Evolutionary conservation across 1,140 invertebrate species (phyloP).

Genomic region (Pseudomyrmex gracilis): DNA sequence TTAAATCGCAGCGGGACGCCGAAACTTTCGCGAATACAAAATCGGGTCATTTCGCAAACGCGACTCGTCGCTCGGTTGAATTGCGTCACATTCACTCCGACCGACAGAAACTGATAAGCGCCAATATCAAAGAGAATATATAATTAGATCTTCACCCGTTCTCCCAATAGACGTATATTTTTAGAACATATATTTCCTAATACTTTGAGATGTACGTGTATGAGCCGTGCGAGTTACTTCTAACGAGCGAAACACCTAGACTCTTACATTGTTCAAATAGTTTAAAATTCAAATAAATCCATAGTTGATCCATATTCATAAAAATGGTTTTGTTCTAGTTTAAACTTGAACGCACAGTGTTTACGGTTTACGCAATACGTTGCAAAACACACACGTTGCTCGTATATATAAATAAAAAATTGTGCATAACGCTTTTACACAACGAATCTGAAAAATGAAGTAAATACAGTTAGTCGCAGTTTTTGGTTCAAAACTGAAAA

Average conservation of each 20-base stretch:
- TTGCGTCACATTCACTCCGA: constrained; percentile 8
- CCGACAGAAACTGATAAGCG: constrained; percentile 20
- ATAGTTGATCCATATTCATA: constrained; percentile 4
- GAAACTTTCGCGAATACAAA: constrained; percentile 28
- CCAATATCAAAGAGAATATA: constrained; percentile 13
- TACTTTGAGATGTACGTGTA: not conserved
- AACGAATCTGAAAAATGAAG: constrained; percentile 25
- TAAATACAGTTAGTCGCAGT: constrained; percentile 10
- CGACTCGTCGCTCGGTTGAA: constrained; percentile 33
- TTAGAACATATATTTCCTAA: too few species aligned
- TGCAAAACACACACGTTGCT: not conserved
- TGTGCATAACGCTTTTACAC: not conserved
- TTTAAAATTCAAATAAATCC: not conserved
- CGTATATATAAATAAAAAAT: not conserved
- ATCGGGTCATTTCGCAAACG: constrained; percentile 23
- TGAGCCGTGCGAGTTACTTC: not conserved
- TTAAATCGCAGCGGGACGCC: constrained; percentile 37
- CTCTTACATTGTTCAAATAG: not conserved
- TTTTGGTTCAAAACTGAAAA: constrained; percentile 38
- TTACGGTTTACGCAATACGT: not conserved
- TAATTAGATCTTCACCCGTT: constrained; percentile 33
- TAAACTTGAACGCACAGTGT: not conserved
- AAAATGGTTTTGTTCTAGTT: constrained; percentile 17
- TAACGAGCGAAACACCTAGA: not conserved
- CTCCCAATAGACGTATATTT: not conserved